Conservation (phyloP, 2,797 vertebrate species). For the Phataginus tricuspis region DNA sequence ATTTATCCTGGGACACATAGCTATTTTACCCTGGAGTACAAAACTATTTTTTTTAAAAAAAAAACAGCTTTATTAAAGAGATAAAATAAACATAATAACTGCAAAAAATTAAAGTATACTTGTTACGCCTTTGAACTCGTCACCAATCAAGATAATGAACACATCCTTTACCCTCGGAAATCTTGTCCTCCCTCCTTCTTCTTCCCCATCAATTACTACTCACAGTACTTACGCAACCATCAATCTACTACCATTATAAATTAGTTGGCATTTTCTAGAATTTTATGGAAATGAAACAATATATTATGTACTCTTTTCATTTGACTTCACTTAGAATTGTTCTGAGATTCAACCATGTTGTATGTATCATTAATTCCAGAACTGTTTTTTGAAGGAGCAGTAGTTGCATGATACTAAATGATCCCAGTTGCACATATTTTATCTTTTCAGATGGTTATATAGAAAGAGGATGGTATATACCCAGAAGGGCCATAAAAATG, state of each 20-base stretch:
- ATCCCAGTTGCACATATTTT: not conserved
- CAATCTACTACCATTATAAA: not conserved
- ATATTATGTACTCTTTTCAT: not conserved
- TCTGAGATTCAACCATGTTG: not conserved
- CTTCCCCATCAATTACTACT: not conserved
- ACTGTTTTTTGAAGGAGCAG: constrained; percentile 4
- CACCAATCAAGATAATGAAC: not conserved
- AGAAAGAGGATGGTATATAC: not conserved
- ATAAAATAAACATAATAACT: not conserved
- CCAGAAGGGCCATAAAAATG: not conserved
- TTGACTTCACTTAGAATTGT: constrained; percentile 2
- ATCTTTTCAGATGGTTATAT: not conserved
- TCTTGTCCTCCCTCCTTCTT: not conserved
- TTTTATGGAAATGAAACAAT: not conserved
- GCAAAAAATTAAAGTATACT: not conserved
- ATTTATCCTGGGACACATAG: not conserved
- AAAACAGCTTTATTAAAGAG: not conserved
- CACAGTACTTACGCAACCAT: not conserved
- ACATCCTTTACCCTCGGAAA: not conserved
- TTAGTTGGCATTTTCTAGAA: not conserved
- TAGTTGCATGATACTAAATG: not conserved
- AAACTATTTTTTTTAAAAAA: not conserved
- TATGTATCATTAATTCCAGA: not conserved
- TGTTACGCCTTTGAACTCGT: not conserved
- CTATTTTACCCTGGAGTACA: not conserved